Evolutionary conservation across 2,113 vertebrate genomes (phyloP).

Genomic region (Fregata magnificens): DNA sequence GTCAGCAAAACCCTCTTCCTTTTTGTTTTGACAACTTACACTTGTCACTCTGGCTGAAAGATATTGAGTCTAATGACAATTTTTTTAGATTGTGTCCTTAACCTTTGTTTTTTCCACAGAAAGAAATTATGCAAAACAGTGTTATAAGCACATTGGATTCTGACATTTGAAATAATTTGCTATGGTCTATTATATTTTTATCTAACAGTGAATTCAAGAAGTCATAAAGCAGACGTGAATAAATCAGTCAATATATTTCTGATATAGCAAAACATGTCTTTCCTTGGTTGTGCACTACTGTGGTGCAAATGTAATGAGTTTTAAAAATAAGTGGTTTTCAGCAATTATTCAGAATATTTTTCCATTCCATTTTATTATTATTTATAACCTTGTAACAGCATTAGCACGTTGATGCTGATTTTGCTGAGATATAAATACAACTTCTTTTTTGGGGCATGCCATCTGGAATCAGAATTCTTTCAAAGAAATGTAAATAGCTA

Average conservation of each 20-base stretch:
- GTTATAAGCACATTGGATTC: constrained; percentile 21
- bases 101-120: constrained; percentile 17
- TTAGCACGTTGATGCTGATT: constrained; percentile 29
- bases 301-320: background rate
- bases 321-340: constrained; percentile 47
- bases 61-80: constrained; percentile 11
- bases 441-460: constrained; percentile 1
- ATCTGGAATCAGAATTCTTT: constrained; percentile 50
- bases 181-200: constrained; percentile 30
- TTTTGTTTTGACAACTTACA: constrained; percentile 15
- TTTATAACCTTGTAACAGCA: constrained; percentile 43
- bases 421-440: constrained; percentile 59
- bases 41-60: constrained; percentile 29
- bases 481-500: constrained; percentile 22
- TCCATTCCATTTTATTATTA: constrained; percentile 37
- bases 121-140: constrained; percentile 50
- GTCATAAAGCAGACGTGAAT: background rate
- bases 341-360: constrained; percentile 37
- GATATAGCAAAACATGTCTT: background rate
- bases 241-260: constrained; percentile 57
- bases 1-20: background rate
- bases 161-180: constrained; percentile 61
- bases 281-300: background rate
- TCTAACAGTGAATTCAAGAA: constrained; percentile 28
- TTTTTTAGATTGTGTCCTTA: constrained; percentile 26